These are phyloP conservation scores for Calliopum simillimum DNA, from an alignment of 2,888 invertebrate genomes.

Conservation along the genomic window DNA sequence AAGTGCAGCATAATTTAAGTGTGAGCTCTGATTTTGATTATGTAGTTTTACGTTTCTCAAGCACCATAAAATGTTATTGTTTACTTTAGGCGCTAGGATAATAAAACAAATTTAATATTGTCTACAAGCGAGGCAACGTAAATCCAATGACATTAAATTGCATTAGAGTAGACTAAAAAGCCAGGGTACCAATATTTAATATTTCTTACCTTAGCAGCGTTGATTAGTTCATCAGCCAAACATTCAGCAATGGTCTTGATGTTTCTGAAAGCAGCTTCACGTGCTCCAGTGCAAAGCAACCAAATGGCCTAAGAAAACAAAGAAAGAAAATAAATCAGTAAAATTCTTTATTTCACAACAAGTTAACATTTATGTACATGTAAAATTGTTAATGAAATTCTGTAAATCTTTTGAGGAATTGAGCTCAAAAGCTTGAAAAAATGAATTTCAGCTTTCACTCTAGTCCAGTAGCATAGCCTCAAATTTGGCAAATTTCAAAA, in stretches of 20 bases:
- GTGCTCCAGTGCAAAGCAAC: constrained; percentile 98
- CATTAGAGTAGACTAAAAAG: background rate
- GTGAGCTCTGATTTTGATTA: background rate
- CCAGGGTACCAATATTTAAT: background rate
- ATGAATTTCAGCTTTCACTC: constrained; percentile 41
- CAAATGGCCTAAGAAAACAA: constrained; percentile 82
- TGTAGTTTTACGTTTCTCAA: constrained; percentile 45
- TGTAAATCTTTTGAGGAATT: background rate
- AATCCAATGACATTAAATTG: constrained; percentile 5
- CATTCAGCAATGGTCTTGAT: constrained; percentile 99
- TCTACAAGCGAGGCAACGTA: constrained; percentile 41
- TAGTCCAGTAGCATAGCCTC: constrained; percentile 52
- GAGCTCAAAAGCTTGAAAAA: too few species aligned
- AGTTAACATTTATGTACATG: background rate
- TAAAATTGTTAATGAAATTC: background rate
- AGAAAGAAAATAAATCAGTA: background rate
- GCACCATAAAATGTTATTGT: constrained; percentile 17
- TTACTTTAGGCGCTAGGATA: constrained; percentile 40
- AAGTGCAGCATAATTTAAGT: too few species aligned
- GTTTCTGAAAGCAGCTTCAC: constrained; percentile 99
- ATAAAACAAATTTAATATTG: constrained; percentile 42
- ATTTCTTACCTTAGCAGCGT: constrained; percentile 89
- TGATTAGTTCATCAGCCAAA: constrained; percentile 99
- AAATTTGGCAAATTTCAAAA: constrained; percentile 36
- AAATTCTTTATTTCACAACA: background rate